Evolutionary conservation across 2,888 invertebrate species (phyloP).

Genomic region (Carterocephalus palaemon): DNA sequence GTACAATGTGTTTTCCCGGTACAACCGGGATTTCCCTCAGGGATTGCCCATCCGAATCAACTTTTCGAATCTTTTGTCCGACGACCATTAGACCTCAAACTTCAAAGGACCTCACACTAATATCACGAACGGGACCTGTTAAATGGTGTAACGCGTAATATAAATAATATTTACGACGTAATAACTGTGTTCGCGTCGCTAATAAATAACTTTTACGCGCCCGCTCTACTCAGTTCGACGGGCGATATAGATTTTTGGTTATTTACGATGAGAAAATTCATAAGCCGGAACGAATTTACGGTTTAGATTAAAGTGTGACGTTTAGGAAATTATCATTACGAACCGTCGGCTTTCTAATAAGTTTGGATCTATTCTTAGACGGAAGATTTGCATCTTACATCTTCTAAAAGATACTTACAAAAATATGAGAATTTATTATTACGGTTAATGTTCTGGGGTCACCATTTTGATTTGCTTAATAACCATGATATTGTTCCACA

Average conservation of each 20-base stretch:
- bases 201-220: conserved; percentile 35
- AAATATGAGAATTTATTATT: no score
- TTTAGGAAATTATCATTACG: neutral
- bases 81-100: conserved; percentile 8
- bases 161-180: conserved; percentile 43
- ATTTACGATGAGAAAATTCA: conserved; percentile 25
- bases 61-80: conserved; percentile 11
- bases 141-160: conserved; percentile 40
- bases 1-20: no score
- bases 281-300: conserved; percentile 16
- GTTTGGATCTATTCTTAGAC: no score
- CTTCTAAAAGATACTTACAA: no score
- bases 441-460: no score
- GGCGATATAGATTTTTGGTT: conserved; percentile 29
- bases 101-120: conserved; percentile 14
- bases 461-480: no score
- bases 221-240: conserved; percentile 24
- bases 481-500: no score
- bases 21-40: neutral
- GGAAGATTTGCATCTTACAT: no score
- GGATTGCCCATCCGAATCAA: neutral
- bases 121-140: conserved; percentile 28
- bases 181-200: conserved; percentile 40
- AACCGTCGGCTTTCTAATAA: no score
- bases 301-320: conserved; percentile 13